These are phyloP conservation scores for Sycobia sp. DNA, from an alignment of 1,140 invertebrate species.

Conservation along the genomic window DNA sequence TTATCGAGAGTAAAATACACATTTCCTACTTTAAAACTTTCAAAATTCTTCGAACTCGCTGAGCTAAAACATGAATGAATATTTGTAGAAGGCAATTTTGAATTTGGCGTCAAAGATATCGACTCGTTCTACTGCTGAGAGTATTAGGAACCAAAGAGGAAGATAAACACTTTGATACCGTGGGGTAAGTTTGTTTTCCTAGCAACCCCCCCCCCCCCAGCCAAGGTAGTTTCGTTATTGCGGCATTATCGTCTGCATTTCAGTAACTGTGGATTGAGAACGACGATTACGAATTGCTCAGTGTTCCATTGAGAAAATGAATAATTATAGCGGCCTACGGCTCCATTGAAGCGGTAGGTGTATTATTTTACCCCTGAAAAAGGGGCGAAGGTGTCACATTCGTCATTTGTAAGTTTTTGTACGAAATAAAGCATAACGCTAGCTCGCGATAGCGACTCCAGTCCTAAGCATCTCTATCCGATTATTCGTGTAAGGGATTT, in stretches of 20 bases:
- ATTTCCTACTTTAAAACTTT: too few relatives aligned
- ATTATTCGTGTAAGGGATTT: too few relatives aligned
- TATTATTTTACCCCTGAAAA: background rate
- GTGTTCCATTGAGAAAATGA: too few relatives aligned
- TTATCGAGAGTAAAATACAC: too few relatives aligned
- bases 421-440: background rate
- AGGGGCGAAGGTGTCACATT: background rate
- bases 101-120: slow-evolving; percentile 16
- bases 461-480: too few relatives aligned
- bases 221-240: background rate
- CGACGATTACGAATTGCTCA: slow-evolving; percentile 3
- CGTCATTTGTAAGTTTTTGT: background rate
- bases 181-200: slow-evolving; percentile 27
- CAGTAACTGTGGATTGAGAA: slow-evolving; percentile 14
- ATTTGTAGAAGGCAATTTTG: too few relatives aligned
- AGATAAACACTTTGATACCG: background rate
- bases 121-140: background rate
- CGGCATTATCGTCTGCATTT: too few relatives aligned
- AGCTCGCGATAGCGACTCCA: too few relatives aligned
- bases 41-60: too few relatives aligned
- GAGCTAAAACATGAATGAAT: too few relatives aligned
- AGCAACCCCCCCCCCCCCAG: too few relatives aligned
- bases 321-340: too few relatives aligned
- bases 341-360: background rate
- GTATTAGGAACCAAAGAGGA: background rate